Percentiles rank a stretch among this genome's conserved stretches.
Conservation (phyloP, 2,113 vertebrate species). For the Pogona vitticeps region DNA sequence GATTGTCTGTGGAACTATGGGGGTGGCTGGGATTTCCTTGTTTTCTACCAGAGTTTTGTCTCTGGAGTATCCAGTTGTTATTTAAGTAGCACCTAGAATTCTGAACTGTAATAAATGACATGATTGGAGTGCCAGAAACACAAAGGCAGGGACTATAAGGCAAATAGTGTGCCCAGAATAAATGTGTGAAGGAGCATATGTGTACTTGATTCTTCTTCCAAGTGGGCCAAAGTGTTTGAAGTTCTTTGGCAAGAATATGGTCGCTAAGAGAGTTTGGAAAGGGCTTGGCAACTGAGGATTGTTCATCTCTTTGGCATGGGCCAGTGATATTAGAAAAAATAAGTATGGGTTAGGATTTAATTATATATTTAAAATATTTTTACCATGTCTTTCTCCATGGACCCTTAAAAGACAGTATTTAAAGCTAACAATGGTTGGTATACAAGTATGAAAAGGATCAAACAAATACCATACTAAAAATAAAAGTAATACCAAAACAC, state of each 20-base stretch:
- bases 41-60: background rate
- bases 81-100: background rate
- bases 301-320: background rate
- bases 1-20: background rate
- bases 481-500: no score
- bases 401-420: background rate
- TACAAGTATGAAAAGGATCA: no score
- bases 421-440: no score
- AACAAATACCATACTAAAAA: no score
- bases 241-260: background rate
- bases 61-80: background rate
- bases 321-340: background rate
- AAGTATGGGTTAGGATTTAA: background rate
- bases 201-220: background rate
- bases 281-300: background rate
- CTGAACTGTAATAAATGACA: background rate
- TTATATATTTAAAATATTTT: background rate
- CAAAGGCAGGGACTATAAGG: background rate
- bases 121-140: background rate
- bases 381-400: no score
- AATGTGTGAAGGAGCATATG: background rate
- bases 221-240: background rate
- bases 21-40: background rate
- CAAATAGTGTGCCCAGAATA: background rate
- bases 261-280: background rate